Conservation (phyloP, 2,113 vertebrate species). For the Oophaga pumilio region DNA sequence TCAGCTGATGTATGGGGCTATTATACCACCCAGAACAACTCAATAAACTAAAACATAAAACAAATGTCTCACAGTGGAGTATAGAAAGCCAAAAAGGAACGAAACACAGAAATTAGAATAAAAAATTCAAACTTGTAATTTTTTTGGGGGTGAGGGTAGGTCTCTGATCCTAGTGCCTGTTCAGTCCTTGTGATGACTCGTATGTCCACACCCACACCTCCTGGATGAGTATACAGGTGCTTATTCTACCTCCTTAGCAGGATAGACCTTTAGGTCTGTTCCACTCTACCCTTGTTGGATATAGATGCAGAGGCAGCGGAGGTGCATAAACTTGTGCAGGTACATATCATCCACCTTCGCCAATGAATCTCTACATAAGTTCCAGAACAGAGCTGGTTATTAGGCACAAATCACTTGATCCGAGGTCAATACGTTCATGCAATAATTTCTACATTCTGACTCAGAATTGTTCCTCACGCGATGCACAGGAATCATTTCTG, state of each 20-base stretch:
- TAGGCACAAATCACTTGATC: neutral
- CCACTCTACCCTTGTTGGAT: neutral
- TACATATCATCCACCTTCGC: neutral
- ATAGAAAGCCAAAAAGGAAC: neutral
- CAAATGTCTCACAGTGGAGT: neutral
- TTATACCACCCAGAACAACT: neutral
- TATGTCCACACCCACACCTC: neutral
- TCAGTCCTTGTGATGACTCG: too few species aligned
- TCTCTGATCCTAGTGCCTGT: neutral
- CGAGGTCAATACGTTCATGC: neutral
- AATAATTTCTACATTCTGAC: neutral
- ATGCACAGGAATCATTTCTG: neutral
- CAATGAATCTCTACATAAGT: neutral
- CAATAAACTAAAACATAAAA: neutral
- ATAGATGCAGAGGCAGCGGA: neutral
- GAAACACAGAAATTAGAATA: neutral
- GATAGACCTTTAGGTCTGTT: neutral
- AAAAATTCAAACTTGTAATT: too few species aligned
- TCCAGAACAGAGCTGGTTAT: neutral
- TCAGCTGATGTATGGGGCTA: neutral
- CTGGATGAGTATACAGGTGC: neutral
- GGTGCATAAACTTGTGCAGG: neutral
- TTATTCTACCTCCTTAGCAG: neutral
- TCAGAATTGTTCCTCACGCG: neutral
- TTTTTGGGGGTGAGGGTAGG: too few species aligned